Conservation (phyloP, 2,113 vertebrate species). For the Pachyramphus minor region DNA sequence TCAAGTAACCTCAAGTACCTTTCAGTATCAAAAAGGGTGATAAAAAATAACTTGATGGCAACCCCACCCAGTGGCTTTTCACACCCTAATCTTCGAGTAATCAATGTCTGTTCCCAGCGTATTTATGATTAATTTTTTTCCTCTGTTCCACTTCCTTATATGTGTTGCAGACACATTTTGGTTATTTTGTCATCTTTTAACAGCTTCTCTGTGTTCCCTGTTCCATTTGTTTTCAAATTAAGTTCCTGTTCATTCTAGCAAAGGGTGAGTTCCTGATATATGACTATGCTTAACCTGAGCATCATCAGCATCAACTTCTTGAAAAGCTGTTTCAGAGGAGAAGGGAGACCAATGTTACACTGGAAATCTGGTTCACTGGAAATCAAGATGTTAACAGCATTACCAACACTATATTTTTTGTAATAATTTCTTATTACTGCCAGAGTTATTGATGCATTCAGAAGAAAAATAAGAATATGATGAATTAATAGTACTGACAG, state of each 20-base stretch:
- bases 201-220: background rate
- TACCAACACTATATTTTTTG: background rate
- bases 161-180: background rate
- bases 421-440: background rate
- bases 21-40: background rate
- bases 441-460: background rate
- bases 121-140: background rate
- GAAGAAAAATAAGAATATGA: background rate
- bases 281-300: background rate
- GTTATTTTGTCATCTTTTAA: slow-evolving; percentile 27
- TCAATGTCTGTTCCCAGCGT: background rate
- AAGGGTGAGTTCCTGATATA: background rate
- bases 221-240: slow-evolving; percentile 43
- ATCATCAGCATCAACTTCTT: background rate
- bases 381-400: background rate
- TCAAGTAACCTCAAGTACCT: background rate
- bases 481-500: background rate
- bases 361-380: background rate
- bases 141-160: background rate
- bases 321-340: background rate
- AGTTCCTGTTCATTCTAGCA: slow-evolving; percentile 11
- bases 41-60: background rate
- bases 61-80: background rate
- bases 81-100: background rate
- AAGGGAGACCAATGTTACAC: background rate